These are phyloP conservation scores for Drosophila stalkeri DNA, from an alignment of 2,888 invertebrate genomes.

Conservation along the genomic window DNA sequence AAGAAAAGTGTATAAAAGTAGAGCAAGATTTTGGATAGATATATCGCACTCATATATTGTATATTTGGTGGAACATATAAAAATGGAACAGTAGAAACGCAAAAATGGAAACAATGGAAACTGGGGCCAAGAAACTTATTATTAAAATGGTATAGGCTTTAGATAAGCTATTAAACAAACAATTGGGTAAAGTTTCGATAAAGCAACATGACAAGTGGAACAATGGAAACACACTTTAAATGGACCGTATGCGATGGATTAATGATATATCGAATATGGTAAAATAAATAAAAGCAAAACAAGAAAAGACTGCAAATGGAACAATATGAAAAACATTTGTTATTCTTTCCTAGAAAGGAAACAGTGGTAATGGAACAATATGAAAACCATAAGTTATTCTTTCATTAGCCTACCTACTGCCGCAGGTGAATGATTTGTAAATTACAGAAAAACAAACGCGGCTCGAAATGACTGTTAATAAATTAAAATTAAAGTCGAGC, in stretches of 20 bases:
- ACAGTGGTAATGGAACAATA: slow-evolving; percentile 2
- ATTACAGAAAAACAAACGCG: slow-evolving; percentile 41
- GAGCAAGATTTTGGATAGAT: background rate
- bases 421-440: slow-evolving; percentile 50
- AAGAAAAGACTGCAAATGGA: background rate
- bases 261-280: background rate
- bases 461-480: background rate
- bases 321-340: background rate
- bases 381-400: slow-evolving; percentile 6
- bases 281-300: background rate
- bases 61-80: background rate
- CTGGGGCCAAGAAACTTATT: too few species aligned
- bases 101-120: background rate
- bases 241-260: background rate
- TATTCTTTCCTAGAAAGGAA: background rate
- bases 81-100: background rate
- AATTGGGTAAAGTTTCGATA: background rate
- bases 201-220: background rate
- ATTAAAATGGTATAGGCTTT: too few species aligned
- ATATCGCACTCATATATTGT: too few species aligned
- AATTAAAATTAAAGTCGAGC: background rate
- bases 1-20: too few species aligned
- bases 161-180: background rate
- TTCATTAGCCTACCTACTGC: slow-evolving; percentile 6
- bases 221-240: background rate